A percentile compares a stretch with the other conserved stretches of the same genome.
Evolutionary conservation across 2,797 vertebrate species (phyloP).

Genomic region (Alosa sapidissima): DNA sequence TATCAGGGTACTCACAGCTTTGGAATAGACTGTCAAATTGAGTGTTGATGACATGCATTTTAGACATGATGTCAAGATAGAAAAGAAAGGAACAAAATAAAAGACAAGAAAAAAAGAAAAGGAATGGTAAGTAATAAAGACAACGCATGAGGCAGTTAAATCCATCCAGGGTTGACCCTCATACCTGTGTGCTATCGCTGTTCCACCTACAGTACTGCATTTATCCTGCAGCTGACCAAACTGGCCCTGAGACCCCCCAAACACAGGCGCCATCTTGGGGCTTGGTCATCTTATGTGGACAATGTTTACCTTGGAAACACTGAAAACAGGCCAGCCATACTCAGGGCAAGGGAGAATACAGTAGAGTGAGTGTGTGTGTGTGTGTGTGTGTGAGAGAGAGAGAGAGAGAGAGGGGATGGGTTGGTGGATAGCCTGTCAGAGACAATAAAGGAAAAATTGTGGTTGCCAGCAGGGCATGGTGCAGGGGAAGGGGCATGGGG

Average conservation of each 20-base stretch:
- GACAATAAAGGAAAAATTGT: not conserved
- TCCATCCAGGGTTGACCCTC: not conserved
- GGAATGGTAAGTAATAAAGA: not conserved
- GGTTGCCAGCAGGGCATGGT: not conserved
- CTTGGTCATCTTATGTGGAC: not conserved
- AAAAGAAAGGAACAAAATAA: not conserved
- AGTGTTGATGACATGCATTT: not conserved
- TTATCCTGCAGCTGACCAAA: not conserved
- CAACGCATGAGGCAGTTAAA: not conserved
- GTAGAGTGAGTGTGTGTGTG: conserved; percentile 8
- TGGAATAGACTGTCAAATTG: not conserved
- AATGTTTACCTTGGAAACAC: too few species aligned
- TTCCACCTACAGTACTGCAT: too few species aligned
- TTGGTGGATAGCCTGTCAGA: not conserved
- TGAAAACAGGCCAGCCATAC: too few species aligned
- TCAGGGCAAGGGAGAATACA: too few species aligned
- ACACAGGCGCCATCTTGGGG: not conserved
- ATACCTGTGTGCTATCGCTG: not conserved
- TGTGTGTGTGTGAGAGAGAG: not conserved
- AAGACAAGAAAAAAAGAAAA: not conserved
- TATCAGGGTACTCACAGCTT: not conserved
- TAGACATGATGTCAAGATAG: not conserved
- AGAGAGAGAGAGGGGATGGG: not conserved
- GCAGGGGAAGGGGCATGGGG: not conserved
- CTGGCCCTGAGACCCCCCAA: not conserved